These are phyloP conservation scores for Nymphalis polychloros DNA, from an alignment of 2,888 invertebrate species.

Conservation along the genomic window DNA sequence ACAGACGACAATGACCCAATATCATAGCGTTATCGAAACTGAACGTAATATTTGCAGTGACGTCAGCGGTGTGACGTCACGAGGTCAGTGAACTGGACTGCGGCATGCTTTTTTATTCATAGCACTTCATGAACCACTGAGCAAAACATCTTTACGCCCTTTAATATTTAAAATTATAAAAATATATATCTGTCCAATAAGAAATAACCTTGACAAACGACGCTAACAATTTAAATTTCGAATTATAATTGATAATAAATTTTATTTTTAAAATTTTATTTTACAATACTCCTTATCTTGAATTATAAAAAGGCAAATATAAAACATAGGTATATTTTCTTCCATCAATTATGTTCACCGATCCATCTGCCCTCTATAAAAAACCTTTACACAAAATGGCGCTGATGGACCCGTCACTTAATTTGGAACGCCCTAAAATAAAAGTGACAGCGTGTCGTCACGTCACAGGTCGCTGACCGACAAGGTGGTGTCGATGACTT, in stretches of 20 bases:
- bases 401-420: slow-evolving; percentile 42
- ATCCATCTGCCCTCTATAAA: slow-evolving; percentile 20
- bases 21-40: slow-evolving; percentile 45
- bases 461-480: slow-evolving; percentile 62
- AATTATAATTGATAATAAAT: neutral
- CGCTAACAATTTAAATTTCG: neutral
- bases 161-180: neutral
- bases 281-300: neutral
- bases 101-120: slow-evolving; percentile 17
- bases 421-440: slow-evolving; percentile 63
- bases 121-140: neutral
- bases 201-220: neutral
- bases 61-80: slow-evolving; percentile 44
- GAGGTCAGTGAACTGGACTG: slow-evolving; percentile 37
- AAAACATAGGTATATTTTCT: neutral
- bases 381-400: slow-evolving; percentile 24
- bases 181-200: neutral
- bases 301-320: neutral
- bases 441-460: slow-evolving; percentile 71
- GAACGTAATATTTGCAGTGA: slow-evolving; percentile 40
- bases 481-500: slow-evolving; percentile 41
- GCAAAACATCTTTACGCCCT: neutral
- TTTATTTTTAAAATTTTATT: neutral
- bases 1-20: slow-evolving; percentile 54
- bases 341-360: neutral